These are phyloP conservation scores for Drosophila emarginata DNA, from an alignment of 2,888 invertebrate genomes.

Conservation along the genomic window DNA sequence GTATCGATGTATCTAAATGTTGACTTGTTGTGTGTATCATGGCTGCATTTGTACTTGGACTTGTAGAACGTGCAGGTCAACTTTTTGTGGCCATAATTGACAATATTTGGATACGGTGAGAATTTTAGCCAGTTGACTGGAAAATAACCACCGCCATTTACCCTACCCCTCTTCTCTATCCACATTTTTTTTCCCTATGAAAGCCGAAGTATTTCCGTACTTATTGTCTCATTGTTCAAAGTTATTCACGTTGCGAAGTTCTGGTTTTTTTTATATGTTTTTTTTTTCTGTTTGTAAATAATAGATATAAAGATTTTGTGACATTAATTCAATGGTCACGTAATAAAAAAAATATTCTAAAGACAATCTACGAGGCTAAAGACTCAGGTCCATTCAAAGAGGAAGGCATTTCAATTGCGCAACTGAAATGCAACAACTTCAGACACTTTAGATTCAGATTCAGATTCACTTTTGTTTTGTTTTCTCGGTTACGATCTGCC, in stretches of 20 bases:
- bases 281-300: constrained; percentile 21
- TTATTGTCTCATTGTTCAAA: constrained; percentile 35
- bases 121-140: constrained; percentile 16
- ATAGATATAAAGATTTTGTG: constrained; percentile 37
- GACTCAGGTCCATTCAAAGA: constrained; percentile 33
- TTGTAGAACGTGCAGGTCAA: constrained; percentile 45
- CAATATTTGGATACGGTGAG: constrained; percentile 42
- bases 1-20: constrained; percentile 24
- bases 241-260: constrained; percentile 38
- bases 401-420: constrained; percentile 33
- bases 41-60: constrained; percentile 42
- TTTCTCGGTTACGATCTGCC: neutral
- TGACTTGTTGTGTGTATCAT: constrained; percentile 31
- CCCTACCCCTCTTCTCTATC: neutral
- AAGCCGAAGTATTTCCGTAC: constrained; percentile 32
- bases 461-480: constrained; percentile 34
- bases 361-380: constrained; percentile 37
- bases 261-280: neutral
- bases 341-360: constrained; percentile 63
- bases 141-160: neutral
- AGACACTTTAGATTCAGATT: constrained; percentile 28
- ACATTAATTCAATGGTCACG: constrained; percentile 60
- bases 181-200: constrained; percentile 22
- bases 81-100: constrained; percentile 29
- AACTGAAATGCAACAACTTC: constrained; percentile 19